Conservation (phyloP, 2,797 vertebrate species). For the Hydrolagus colliei region DNA sequence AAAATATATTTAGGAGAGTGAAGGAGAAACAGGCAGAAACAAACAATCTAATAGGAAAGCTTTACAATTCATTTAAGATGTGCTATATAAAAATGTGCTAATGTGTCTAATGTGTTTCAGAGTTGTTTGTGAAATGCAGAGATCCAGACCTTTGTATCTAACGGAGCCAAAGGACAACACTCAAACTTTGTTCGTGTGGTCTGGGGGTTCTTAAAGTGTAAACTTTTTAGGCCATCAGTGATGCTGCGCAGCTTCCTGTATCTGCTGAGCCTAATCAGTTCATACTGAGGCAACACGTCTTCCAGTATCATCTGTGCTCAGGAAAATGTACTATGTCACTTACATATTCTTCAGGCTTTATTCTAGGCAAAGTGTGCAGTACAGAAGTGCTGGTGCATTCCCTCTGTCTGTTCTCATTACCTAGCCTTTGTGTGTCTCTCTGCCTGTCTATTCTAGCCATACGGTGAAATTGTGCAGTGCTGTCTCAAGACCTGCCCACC, state of each 20-base stretch:
- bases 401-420: slow-evolving; percentile 30
- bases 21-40: too few relatives aligned
- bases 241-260: neutral
- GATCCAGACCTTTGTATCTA: neutral
- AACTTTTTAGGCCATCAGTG: neutral
- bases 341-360: slow-evolving; percentile 30
- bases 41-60: neutral
- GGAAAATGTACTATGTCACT: slow-evolving; percentile 29
- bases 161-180: too few relatives aligned
- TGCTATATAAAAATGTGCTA: neutral
- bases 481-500: slow-evolving; percentile 41
- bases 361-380: slow-evolving; percentile 24
- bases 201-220: neutral
- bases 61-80: neutral
- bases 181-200: too few relatives aligned
- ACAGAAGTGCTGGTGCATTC: slow-evolving; percentile 28
- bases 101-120: neutral
- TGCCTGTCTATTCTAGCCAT: slow-evolving; percentile 24
- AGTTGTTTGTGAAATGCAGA: neutral
- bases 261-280: slow-evolving; percentile 22
- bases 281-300: slow-evolving; percentile 10
- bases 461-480: neutral
- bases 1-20: too few relatives aligned
- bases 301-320: slow-evolving; percentile 23
- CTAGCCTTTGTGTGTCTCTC: slow-evolving; percentile 18